These are phyloP conservation scores for Casuarius casuarius DNA, from an alignment of 2,113 vertebrate genomes.

Conservation along the genomic window DNA sequence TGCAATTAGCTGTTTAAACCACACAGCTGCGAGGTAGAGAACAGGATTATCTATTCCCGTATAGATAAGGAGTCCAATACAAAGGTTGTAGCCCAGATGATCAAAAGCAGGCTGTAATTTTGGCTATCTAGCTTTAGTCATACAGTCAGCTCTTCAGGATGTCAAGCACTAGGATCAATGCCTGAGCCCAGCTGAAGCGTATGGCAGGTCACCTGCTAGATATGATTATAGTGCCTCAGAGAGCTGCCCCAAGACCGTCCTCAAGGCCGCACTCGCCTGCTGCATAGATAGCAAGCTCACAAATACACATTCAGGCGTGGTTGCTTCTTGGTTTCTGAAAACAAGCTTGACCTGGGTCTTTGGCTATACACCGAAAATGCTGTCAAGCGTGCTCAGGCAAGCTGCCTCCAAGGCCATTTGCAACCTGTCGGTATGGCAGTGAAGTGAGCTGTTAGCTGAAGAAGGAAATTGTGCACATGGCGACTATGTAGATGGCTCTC, in stretches of 20 bases:
- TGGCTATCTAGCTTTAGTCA: neutral
- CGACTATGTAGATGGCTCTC: neutral
- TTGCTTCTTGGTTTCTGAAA: neutral
- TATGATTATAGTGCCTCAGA: neutral
- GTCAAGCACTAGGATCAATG: neutral
- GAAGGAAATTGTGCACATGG: neutral
- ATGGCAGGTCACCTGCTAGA: neutral
- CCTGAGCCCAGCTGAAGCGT: neutral
- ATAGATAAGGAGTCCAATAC: neutral
- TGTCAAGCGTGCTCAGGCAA: conserved; percentile 23
- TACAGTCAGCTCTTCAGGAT: neutral
- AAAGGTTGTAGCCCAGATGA: neutral
- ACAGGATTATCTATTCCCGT: neutral
- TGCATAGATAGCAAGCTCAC: neutral
- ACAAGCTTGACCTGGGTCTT: neutral
- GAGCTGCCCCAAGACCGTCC: neutral
- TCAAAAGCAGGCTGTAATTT: neutral
- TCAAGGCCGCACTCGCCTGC: neutral
- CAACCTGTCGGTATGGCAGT: neutral
- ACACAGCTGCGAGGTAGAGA: neutral
- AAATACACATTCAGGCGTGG: neutral
- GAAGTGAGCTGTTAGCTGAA: neutral
- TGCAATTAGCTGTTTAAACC: neutral
- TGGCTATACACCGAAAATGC: neutral
- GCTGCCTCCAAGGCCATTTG: conserved; percentile 1